These are phyloP conservation scores for Huso huso DNA, from an alignment of 2,797 vertebrate genomes.

Conservation along the genomic window DNA sequence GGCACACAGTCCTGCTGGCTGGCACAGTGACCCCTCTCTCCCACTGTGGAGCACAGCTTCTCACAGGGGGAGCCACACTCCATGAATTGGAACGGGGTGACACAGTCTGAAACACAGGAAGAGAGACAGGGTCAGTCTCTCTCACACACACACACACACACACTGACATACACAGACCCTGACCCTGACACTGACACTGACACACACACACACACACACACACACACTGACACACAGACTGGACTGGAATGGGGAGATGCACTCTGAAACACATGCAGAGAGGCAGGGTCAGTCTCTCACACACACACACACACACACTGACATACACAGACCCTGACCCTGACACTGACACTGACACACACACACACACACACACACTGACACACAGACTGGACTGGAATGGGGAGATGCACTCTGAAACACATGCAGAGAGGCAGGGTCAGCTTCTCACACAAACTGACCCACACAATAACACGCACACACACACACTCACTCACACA, in stretches of 20 bases:
- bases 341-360: constrained; percentile 27
- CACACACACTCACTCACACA: constrained; percentile 10
- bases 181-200: constrained; percentile 26
- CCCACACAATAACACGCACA: background rate
- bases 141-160: background rate
- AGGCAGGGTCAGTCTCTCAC: background rate
- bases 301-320: constrained; percentile 8
- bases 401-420: background rate
- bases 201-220: background rate
- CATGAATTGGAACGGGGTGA: constrained; percentile 61
- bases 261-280: background rate
- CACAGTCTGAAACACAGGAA: constrained; percentile 45
- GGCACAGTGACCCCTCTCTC: constrained; percentile 43
- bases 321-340: background rate
- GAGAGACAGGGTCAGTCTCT: background rate
- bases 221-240: no score
- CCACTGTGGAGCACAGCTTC: constrained; percentile 62
- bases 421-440: background rate
- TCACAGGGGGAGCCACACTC: constrained; percentile 66
- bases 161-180: background rate
- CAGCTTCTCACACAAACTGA: no score
- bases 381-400: background rate
- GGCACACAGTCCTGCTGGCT: constrained; percentile 55
- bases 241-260: background rate
- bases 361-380: background rate